Base-by-base conservation (phyloP, 2,888 invertebrate species). In the Drosophila multiciliata region DNA sequence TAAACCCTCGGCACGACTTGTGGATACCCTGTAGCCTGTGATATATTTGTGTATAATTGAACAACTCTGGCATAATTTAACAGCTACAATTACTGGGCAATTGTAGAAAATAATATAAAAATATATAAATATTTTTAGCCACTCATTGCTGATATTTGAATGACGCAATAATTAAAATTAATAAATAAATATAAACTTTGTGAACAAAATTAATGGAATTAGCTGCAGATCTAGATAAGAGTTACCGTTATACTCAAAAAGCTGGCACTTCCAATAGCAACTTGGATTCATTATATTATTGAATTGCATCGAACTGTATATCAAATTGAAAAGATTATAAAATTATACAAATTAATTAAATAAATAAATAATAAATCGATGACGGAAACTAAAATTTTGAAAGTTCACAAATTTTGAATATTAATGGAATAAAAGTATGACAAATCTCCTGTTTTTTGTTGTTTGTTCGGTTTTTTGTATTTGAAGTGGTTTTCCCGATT, bases 141-240 rank as follows among this genome's bases (percentile, higher is more conserved):
- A 23, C 29, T 29, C 29, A 29, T 29, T 29, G 6, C 29, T 29
- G 29, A 29, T 29, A 29, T 1, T 36, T 36, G 35, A 9, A 36
- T 36, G 66, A 66, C 55, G 29, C 45, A 33, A 78, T 74, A 78
- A 74, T 78, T 5, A 26, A 36, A 57, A n/a, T n/a, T n/a, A n/a
- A n/a, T n/a, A n/a, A n/a, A n/a, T n/a, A n/a, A n/a, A n/a, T n/a
- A n/a, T 5, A 26, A 36, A 57, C 55, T 66, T 67, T 75, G 66
- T 68, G 65, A 69, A 50, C 12, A 75, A 66, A 63, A 76, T 71
- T 63, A 71, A 75, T 76, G 66, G 48, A 45, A 17, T 32, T n/a
- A 32, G 40, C n/a, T 12, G 12, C 11, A 40, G 9, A 53, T 35
- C 23, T 23, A 33, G 45, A 40, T n/a, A 32, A 11, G 60, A 36